Evolutionary conservation across 1,140 invertebrate species (phyloP), one percentile per base, ranked within the genome.

Genomic region (Dufourea novaeangliae): DNA sequence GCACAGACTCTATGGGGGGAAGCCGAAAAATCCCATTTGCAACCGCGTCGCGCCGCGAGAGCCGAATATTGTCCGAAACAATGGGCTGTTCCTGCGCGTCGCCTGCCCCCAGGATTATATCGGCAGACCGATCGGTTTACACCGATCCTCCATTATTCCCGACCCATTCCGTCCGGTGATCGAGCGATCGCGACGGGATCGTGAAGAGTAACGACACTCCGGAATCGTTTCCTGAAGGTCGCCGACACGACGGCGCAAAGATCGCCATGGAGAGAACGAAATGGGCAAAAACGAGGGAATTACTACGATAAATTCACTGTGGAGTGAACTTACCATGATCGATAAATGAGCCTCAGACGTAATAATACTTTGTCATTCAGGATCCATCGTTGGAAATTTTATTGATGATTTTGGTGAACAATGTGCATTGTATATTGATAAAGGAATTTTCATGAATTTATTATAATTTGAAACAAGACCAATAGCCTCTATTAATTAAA

Each of bases 1-100:
- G 69, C 68, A 68, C n/a, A n/a, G n/a, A n/a, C 32, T 56, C 4
- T 41, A 8, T 2, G 8, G n/a, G 20, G 37, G 59, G 54, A 56
- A n/a, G 66, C 8, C 27, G 41, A 72, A 78, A 46, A 50, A 46
- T 46, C 54, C 66, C 57, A 78, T 79, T 82, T 82, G 41, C 56
- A 6, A n/a, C 52, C 29, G 22, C 62, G 54, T 14, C 32, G 50
- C 25, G 41, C 25, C 41, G 39, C 37, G 64, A 34, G 12, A 22
- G 44, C 27, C 34, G 78, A 81, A 80, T 83, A 67, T 82, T 72
- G n/a, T n/a, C n/a, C 32, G 52, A 69, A 84, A 67, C 66, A 41
- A 12, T 20, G 17, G 20, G 22, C 32, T 22, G 17, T 3, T 39
- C 7, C 27, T 59, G 11, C 39, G 14, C 44, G 34, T 8, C 50